Evolutionary conservation across 2,888 invertebrate genomes (phyloP), one percentile per base, ranked within the genome.

Genomic region (Pycnomerus fuliginosus): DNA sequence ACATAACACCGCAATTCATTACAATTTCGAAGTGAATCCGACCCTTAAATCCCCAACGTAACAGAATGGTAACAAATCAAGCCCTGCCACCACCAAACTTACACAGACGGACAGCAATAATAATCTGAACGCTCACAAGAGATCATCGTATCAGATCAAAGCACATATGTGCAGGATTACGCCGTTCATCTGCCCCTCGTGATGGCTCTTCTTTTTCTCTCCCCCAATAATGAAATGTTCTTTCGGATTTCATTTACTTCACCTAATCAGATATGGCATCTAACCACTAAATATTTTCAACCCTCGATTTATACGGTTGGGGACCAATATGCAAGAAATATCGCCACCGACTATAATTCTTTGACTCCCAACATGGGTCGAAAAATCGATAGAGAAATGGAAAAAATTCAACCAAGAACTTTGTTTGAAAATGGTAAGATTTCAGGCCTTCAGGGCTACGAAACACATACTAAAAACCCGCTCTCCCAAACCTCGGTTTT

Each of bases 101-200:
- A 48, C 45, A 52, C 52, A 55, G 55, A 58, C 50, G 50, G 55
- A 59, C 51, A 55, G 52, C 56, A 53, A 57, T 60, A 59, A 63
- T 63, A 62, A 63, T 61, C 60, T 57, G 48, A 48, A 51, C 50
- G 55, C 56, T 59, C 56, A 56, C 39, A 40, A 53, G 54, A 55
- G 58, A 60, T 59, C 60, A 61, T 63, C 61, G 56, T 59, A 65
- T 64, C 64, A 61, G 64, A 65, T 64, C 64, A 61, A 60, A 62
- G 65, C 56, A 52, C 65, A 65, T 65, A 65, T 65, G 65, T 61
- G 58, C 54, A 44, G 60, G 62, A 65, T 65, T 65, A 63, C 55
- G 44, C 46, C 44, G 39, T 47, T 41, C 44, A 41, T 45, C 45
- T 53, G 47, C 31, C 33, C 32, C 37, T 32, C 38, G n/a, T n/a